Evolutionary conservation across 2,888 invertebrate genomes (phyloP).

Genomic region (Aleiodes leptofemur): DNA sequence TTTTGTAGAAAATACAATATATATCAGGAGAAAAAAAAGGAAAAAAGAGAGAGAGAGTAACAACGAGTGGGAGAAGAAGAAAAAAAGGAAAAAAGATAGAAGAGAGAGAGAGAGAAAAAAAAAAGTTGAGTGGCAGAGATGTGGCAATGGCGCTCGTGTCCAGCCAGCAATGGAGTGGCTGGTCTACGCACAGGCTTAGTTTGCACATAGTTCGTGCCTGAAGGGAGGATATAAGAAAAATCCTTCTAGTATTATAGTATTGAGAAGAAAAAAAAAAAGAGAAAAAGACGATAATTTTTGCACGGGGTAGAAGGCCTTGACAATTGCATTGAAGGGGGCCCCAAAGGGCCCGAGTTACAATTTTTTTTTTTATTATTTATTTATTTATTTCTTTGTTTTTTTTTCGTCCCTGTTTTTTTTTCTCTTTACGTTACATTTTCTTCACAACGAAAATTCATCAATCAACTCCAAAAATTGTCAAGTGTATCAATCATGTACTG

Average conservation of each 20-base stretch:
- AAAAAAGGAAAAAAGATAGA: constrained; percentile 42
- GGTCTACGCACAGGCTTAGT: constrained; percentile 52
- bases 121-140: constrained; percentile 55
- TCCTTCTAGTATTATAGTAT: neutral
- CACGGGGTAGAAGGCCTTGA: constrained; percentile 13
- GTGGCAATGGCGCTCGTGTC: constrained; percentile 69
- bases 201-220: constrained; percentile 61
- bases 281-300: constrained; percentile 30
- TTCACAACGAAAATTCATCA: neutral
- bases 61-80: constrained; percentile 30
- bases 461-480: neutral
- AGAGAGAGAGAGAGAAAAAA: constrained; percentile 46
- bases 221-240: constrained; percentile 48
- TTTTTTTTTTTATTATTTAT: neutral
- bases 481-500: constrained; percentile 7
- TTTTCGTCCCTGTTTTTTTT: neutral
- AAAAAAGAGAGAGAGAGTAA: constrained; percentile 33
- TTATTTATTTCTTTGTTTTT: constrained; percentile 20
- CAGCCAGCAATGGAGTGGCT: constrained; percentile 59
- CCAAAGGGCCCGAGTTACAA: constrained; percentile 8
- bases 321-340: constrained; percentile 29
- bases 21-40: constrained; percentile 13
- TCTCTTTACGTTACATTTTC: neutral
- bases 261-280: neutral
- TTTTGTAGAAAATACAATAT: neutral